These are phyloP conservation scores for Brachynemurus nebulosus DNA, from an alignment of 2,888 invertebrate genomes.

Conservation along the genomic window DNA sequence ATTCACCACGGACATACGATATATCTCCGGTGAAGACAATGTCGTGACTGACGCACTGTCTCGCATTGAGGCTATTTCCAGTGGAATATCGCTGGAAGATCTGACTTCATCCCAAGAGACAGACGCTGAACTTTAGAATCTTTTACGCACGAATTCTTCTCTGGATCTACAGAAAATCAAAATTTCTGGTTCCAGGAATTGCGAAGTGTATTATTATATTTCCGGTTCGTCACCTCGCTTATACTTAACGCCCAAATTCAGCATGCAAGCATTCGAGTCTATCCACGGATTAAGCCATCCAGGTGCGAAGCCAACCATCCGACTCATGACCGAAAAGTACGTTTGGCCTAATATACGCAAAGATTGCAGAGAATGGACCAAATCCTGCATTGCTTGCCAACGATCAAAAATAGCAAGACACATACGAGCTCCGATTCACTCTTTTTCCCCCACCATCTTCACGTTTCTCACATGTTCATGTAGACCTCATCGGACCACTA, in stretches of 20 bases:
- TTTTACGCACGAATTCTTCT: background rate
- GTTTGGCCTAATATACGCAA: slow-evolving; percentile 11
- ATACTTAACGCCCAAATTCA: slow-evolving; percentile 15
- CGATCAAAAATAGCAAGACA: slow-evolving; percentile 15
- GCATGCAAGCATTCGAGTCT: slow-evolving; percentile 15
- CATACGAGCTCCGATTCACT: slow-evolving; percentile 5
- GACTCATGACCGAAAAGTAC: slow-evolving; percentile 15
- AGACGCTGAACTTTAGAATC: background rate
- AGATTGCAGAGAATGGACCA: slow-evolving; percentile 14
- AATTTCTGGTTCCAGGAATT: background rate
- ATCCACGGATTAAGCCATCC: slow-evolving; percentile 17
- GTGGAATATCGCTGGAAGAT: background rate
- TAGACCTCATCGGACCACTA: slow-evolving; percentile 3
- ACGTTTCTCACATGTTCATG: background rate
- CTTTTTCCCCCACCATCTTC: background rate
- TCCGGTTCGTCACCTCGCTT: slow-evolving; percentile 13
- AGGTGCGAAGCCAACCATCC: slow-evolving; percentile 13
- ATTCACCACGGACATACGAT: slow-evolving; percentile 24
- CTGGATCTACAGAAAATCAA: slow-evolving; percentile 2
- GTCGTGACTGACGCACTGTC: slow-evolving; percentile 19
- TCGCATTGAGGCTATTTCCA: slow-evolving; percentile 1
- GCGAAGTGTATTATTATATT: slow-evolving; percentile 16
- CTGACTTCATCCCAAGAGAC: background rate
- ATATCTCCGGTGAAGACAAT: slow-evolving; percentile 23
- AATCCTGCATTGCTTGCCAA: slow-evolving; percentile 17